Conservation (phyloP, 2,113 vertebrate species). For the Periophthalmodon schlosseri region DNA sequence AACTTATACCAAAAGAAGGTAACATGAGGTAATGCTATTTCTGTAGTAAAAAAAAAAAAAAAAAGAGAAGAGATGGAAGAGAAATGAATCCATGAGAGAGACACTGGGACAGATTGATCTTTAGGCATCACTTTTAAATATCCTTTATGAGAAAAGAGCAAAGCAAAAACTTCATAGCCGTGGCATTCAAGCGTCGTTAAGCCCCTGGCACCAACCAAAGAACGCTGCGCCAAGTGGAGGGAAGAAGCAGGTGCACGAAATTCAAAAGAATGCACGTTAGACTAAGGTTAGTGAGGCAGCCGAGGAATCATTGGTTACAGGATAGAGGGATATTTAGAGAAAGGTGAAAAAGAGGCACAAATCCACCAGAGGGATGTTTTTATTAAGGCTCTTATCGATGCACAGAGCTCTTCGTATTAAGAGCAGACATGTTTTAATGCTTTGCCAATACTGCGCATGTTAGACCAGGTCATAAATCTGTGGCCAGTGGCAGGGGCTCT, state of each 20-base stretch:
- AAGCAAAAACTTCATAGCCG: conserved; percentile 68
- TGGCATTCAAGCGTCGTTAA: conserved; percentile 84
- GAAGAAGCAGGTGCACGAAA: conserved; percentile 29
- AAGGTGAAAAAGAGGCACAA: conserved; percentile 71
- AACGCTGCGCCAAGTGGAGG: conserved; percentile 38
- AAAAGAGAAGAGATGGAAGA: conserved; percentile 33
- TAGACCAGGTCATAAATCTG: conserved; percentile 75
- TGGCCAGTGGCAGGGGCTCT: conserved; percentile 56
- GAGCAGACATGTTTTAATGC: conserved; percentile 81
- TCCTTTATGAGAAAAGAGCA: conserved; percentile 66
- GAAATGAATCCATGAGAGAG: conserved; percentile 56
- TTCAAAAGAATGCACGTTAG: conserved; percentile 15
- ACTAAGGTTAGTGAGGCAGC: conserved; percentile 34
- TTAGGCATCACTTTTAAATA: conserved; percentile 74
- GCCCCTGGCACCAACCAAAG: conserved; percentile 70
- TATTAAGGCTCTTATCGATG: conserved; percentile 83
- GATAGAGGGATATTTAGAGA: conserved; percentile 31
- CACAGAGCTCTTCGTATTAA: conserved; percentile 78
- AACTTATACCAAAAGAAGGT: conserved; percentile 37
- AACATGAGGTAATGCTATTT: conserved; percentile 24
- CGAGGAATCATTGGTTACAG: conserved; percentile 48
- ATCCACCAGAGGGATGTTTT: conserved; percentile 78
- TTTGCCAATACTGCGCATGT: conserved; percentile 81
- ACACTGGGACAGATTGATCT: conserved; percentile 67
- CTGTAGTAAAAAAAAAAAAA: conserved; percentile 43